Percentiles rank a stretch among this genome's conserved stretches.
Evolutionary conservation across 1,140 invertebrate species (phyloP).

Genomic region (Drosophila erecta): DNA sequence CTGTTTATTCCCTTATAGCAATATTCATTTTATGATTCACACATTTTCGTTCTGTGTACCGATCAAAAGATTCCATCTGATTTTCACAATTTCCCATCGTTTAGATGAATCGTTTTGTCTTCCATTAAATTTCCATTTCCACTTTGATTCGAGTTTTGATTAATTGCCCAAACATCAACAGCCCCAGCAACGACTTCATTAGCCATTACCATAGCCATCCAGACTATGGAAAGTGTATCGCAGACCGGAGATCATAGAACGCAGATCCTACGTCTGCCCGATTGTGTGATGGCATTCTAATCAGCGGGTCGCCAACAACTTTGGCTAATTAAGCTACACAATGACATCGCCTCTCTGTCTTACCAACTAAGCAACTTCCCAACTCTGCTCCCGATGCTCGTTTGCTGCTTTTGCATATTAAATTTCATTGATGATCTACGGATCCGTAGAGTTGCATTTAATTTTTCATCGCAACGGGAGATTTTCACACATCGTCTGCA

Average conservation of each 20-base stretch:
- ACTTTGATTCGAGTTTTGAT: constrained; percentile 74
- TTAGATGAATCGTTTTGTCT: constrained; percentile 63
- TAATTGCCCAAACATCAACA: constrained; percentile 67
- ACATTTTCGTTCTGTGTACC: constrained; percentile 3
- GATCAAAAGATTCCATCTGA: constrained; percentile 41
- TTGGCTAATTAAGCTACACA: constrained; percentile 81
- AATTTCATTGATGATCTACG: constrained; percentile 83
- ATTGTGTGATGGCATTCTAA: constrained; percentile 64
- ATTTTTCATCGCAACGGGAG: constrained; percentile 80
- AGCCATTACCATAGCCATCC: constrained; percentile 13
- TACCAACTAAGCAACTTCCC: constrained; percentile 1
- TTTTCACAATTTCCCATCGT: constrained; percentile 67
- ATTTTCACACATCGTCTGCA: constrained; percentile 77
- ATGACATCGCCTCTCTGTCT: constrained; percentile 61
- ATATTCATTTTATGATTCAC: too few relatives aligned
- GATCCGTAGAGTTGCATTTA: constrained; percentile 77
- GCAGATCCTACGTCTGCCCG: constrained; percentile 4
- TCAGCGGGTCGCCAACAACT: constrained; percentile 65
- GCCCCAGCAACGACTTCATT: constrained; percentile 66
- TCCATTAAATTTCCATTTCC: constrained; percentile 74
- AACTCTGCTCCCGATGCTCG: constrained; percentile 18
- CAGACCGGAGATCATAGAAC: constrained; percentile 2
- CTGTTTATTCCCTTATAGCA: not conserved
- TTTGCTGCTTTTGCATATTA: constrained; percentile 64
- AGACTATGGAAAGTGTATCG: constrained; percentile 24